Percentiles rank a stretch among this genome's conserved stretches.
Conservation (phyloP, 64 coral and sea anemone species). For the Stichodactyla mertensii region DNA sequence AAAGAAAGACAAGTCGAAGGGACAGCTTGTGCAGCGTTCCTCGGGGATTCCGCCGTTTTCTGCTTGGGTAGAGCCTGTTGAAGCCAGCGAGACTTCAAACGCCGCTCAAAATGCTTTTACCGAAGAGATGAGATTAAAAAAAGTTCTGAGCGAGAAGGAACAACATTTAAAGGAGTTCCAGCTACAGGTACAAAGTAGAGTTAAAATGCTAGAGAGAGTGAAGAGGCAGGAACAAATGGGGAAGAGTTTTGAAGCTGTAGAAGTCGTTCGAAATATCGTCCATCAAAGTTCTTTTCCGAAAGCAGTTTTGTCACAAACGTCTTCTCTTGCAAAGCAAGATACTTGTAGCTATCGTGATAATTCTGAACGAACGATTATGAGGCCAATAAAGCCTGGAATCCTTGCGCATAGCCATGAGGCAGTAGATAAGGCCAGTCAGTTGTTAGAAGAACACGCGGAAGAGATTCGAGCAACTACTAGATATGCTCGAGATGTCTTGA, state of each 20-base stretch:
- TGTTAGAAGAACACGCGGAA: constrained; percentile 55
- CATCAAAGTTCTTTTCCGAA: constrained; percentile 82
- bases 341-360: constrained; percentile 80
- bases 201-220: constrained; percentile 59
- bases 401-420: constrained; percentile 45
- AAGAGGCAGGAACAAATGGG: constrained; percentile 65
- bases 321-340: constrained; percentile 53
- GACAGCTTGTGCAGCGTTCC: constrained; percentile 63
- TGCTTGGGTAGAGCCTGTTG: constrained; percentile 77
- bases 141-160: constrained; percentile 65
- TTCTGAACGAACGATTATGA: constrained; percentile 58
- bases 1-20: constrained; percentile 53
- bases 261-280: constrained; percentile 76
- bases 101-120: constrained; percentile 41
- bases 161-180: constrained; percentile 78
- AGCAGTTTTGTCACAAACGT: neutral
- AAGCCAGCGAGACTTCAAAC: constrained; percentile 9
- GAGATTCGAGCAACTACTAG: constrained; percentile 57
- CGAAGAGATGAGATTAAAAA: constrained; percentile 61
- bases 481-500: constrained; percentile 70
- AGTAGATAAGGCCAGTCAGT: constrained; percentile 65
- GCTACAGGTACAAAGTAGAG: constrained; percentile 55
- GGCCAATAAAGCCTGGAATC: constrained; percentile 46
- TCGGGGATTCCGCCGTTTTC: constrained; percentile 70
- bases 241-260: constrained; percentile 64